phyloP scores from a whole-genome alignment of 2,113 vertebrate genomes.

The Rousettus leschenaultii region DNA sequence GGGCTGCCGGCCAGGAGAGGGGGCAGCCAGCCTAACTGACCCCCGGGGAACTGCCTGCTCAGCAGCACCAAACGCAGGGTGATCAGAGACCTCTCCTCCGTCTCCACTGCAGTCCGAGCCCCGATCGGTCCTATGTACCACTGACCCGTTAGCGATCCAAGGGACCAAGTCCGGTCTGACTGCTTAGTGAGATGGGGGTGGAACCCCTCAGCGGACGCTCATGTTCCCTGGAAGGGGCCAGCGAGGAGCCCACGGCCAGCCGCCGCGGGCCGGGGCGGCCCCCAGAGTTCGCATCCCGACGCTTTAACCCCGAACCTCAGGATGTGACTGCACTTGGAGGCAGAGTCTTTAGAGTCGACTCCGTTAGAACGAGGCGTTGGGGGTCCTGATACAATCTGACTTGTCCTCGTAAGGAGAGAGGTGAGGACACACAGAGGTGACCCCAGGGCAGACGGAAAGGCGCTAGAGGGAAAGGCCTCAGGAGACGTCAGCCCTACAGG shows the following conservation, averaged over 20 bases:
- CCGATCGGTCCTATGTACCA: accelerated
- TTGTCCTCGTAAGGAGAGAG: neutral
- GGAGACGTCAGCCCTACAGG: too few species aligned
- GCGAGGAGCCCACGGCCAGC: neutral
- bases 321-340: neutral
- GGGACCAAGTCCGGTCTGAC: neutral
- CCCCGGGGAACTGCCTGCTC: neutral
- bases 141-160: too few species aligned
- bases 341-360: too few species aligned
- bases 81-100: neutral
- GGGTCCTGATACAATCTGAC: accelerated
- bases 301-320: neutral
- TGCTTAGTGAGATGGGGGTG: neutral
- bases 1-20: accelerated
- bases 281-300: neutral
- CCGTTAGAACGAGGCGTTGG: neutral
- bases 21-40: accelerated
- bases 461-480: too few species aligned
- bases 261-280: neutral
- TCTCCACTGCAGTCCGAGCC: neutral
- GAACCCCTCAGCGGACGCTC: accelerated
- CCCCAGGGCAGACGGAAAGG: accelerated
- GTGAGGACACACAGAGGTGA: neutral
- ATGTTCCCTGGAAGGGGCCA: neutral
- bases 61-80: accelerated